Conservation (phyloP, 2,113 vertebrate species). For the Scartelaos histophorus region DNA sequence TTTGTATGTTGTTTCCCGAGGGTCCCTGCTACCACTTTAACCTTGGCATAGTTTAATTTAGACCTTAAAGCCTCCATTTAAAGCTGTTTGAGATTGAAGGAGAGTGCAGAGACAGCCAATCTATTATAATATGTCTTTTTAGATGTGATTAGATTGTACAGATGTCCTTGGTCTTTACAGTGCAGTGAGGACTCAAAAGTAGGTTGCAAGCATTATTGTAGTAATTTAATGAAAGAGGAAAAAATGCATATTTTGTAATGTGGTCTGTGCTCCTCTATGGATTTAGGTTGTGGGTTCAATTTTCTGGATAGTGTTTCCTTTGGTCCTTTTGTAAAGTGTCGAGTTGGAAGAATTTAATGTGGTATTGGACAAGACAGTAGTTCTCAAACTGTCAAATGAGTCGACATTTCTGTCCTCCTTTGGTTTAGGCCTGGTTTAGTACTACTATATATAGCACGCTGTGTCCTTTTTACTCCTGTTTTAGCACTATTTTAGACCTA, state of each 20-base stretch:
- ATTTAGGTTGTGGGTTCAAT: background rate
- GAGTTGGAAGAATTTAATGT: background rate
- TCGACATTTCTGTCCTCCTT: too few relatives aligned
- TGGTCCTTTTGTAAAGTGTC: too few relatives aligned
- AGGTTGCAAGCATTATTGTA: background rate
- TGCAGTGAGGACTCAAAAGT: background rate
- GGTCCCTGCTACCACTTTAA: conserved; percentile 30
- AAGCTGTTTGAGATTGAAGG: conserved; percentile 44
- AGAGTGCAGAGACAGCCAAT: background rate
- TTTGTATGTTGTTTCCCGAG: conserved; percentile 41
- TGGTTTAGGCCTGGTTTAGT: too few relatives aligned
- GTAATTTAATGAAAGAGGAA: background rate
- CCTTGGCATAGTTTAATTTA: conserved; percentile 55
- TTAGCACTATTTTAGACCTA: too few relatives aligned
- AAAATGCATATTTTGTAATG: background rate
- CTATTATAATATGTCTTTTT: background rate
- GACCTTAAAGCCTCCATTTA: conserved; percentile 42
- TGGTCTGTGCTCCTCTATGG: background rate
- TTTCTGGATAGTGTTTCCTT: background rate
- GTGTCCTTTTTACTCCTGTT: too few relatives aligned
- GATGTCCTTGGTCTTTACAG: conserved; percentile 2
- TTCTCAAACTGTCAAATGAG: too few relatives aligned
- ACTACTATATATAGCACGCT: too few relatives aligned
- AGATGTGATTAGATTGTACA: background rate
- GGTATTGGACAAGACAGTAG: too few relatives aligned